phyloP scores from a whole-genome alignment of 2,888 invertebrate genomes.

The Diarsia brunnea region DNA sequence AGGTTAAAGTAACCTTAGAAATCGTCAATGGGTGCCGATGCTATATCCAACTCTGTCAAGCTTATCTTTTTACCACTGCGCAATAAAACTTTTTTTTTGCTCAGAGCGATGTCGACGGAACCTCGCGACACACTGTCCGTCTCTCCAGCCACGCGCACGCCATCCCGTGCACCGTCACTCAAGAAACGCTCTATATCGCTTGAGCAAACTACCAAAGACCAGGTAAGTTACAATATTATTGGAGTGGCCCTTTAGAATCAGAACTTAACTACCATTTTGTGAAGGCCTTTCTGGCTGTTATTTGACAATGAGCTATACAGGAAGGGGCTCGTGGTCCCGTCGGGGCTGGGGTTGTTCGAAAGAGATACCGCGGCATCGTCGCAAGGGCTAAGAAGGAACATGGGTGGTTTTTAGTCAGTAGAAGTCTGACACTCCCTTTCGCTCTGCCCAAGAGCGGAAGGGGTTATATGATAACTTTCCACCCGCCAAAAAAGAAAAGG shows the following conservation, averaged over 20 bases:
- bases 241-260: not conserved
- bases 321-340: not conserved
- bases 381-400: no score
- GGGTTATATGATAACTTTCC: no score
- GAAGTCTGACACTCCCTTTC: no score
- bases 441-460: no score
- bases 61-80: not conserved
- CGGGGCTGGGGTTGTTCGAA: no score
- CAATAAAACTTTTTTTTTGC: not conserved
- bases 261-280: not conserved
- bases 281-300: not conserved
- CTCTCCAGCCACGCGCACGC: slow-evolving; percentile 79
- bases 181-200: slow-evolving; percentile 89
- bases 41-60: not conserved
- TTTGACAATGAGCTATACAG: not conserved
- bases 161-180: slow-evolving; percentile 85
- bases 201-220: slow-evolving; percentile 89
- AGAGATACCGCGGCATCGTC: no score
- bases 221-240: slow-evolving; percentile 70
- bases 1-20: not conserved
- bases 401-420: no score
- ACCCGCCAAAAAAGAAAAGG: no score
- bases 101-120: slow-evolving; percentile 88
- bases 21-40: not conserved
- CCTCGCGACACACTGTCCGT: slow-evolving; percentile 86